Evolutionary conservation across 1,140 invertebrate species (phyloP).

Genomic region (Aphaenogaster floridana): DNA sequence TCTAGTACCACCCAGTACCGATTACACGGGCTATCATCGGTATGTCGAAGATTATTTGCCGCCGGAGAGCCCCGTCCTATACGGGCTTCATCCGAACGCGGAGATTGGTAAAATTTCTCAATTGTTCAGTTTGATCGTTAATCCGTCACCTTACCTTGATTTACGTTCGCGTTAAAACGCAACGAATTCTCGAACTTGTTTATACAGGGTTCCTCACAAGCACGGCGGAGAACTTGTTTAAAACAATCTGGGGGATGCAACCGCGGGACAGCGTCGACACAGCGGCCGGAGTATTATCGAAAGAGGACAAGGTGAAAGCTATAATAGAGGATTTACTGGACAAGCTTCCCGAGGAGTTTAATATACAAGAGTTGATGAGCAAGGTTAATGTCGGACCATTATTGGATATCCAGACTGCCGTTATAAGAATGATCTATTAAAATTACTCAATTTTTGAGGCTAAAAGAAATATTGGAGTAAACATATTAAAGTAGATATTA

Average conservation of each 20-base stretch:
- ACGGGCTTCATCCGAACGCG: constrained; percentile 97
- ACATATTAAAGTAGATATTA: not conserved
- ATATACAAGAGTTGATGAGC: constrained; percentile 94
- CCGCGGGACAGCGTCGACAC: constrained; percentile 92
- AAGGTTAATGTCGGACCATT: constrained; percentile 87
- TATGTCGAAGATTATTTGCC: constrained; percentile 97
- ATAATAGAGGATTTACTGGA: constrained; percentile 96
- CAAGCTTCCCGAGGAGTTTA: constrained; percentile 96
- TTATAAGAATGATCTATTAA: not conserved
- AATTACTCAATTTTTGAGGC: not conserved
- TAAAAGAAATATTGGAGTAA: not conserved
- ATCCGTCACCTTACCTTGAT: not conserved
- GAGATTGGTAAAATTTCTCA: constrained; percentile 91
- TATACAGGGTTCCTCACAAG: constrained; percentile 91
- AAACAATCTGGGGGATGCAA: constrained; percentile 97
- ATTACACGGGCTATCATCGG: constrained; percentile 95
- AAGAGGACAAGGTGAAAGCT: constrained; percentile 94
- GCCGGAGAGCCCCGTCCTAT: constrained; percentile 95
- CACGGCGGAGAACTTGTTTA: constrained; percentile 95
- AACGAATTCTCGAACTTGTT: constrained; percentile 3
- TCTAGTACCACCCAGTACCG: constrained; percentile 93
- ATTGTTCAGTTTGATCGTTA: not conserved
- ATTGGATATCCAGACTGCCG: not conserved
- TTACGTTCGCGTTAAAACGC: not conserved
- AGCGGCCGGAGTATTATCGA: constrained; percentile 89